These are phyloP conservation scores for Nycticryphes semicollaris DNA, from an alignment of 2,113 vertebrate species.

Conservation along the genomic window DNA sequence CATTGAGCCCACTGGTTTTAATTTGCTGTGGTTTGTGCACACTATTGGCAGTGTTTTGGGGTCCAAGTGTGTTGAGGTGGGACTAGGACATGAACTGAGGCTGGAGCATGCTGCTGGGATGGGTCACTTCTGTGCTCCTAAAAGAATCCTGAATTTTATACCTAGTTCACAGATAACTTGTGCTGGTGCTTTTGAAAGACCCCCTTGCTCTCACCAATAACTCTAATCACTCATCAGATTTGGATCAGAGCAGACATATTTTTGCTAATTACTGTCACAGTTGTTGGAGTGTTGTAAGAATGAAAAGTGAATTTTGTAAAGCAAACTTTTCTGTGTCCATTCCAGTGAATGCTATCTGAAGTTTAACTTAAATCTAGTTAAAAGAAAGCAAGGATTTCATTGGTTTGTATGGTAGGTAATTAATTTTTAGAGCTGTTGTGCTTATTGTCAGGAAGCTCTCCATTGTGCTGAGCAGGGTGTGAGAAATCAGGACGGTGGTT, in stretches of 20 bases:
- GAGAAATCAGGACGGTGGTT: background rate
- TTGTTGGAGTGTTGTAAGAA: background rate
- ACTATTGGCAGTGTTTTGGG: background rate
- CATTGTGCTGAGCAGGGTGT: background rate
- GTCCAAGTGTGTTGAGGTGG: accelerated
- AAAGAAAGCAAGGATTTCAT: background rate
- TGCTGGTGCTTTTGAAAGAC: background rate
- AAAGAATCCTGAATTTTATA: background rate
- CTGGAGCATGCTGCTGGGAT: accelerated
- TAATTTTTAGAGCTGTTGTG: background rate
- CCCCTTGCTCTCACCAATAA: background rate
- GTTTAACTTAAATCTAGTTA: background rate
- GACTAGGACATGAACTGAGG: accelerated
- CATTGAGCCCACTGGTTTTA: background rate
- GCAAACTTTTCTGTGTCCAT: accelerated
- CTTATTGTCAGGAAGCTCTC: background rate
- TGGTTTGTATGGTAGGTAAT: background rate
- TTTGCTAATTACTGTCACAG: background rate
- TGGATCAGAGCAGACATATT: background rate
- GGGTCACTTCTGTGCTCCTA: accelerated
- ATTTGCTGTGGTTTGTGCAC: background rate
- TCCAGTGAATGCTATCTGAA: background rate
- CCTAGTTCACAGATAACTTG: accelerated
- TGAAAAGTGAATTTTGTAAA: background rate
- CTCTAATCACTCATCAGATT: background rate